Base-by-base conservation (phyloP, 2,797 vertebrate genomes). In the Tympanoctomys barrerae region DNA sequence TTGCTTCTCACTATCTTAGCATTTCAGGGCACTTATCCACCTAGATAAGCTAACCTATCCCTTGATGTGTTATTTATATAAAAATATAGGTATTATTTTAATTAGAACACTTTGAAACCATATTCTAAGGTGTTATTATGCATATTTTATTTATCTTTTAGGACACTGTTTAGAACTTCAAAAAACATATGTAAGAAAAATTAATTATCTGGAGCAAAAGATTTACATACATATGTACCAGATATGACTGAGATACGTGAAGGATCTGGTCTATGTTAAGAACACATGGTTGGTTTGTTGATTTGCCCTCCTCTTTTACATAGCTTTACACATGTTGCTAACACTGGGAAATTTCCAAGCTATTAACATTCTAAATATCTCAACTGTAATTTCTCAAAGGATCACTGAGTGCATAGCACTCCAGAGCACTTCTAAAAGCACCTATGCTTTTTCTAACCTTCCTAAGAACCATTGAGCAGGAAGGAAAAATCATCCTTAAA, bases 351-450 rank as follows among this genome's bases (percentile, higher is more conserved):
- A 77, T 87, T 3, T 57, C 85, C 11, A 71, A 90, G 64, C n/a
- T 94, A 42, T n/a, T 73, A 33, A 18, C 11, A 12, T 85, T 52
- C 21, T 21, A 39, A 68, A 19, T n/a, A 26, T n/a, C 18, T n/a
- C 66, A 68, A 68, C 66, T 12, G 24, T 62, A 62, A 24, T 28
- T 33, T 87, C 77, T 89, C 26, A 7, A 1, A 26, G n/a, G 39
- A 77, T 88, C 24, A 81, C 26, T 28, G 52, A 83, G 31, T 80
- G 18, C 4, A 10, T 62, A 73, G 75, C 33, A 82, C 91, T 49
- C 19, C 42, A 85, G 73, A 89, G 21, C n/a, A 92, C 77, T 87
- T 96, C 90, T 46, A 24, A 87, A 87, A 62, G 71, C 39, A 86
- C 71, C 78, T 33, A 1, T 80, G 52, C 71, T 22, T 12, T 46